A percentile compares a stretch with the other conserved stretches of the same genome.
Conservation (phyloP, 1,140 invertebrate species). For the Nephila pilipes region DNA sequence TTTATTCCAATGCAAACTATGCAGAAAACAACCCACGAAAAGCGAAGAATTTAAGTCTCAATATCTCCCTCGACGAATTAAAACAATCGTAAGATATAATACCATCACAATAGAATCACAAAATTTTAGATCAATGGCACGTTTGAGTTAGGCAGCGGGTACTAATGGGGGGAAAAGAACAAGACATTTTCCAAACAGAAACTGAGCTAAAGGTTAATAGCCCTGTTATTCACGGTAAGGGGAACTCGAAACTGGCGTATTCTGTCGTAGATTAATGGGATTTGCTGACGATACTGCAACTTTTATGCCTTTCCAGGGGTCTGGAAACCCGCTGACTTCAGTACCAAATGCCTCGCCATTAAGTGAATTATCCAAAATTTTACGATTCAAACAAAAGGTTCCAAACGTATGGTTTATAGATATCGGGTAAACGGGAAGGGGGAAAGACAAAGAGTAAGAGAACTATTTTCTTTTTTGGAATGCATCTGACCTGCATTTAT, state of each 20-base stretch:
- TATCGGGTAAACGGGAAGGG: not conserved
- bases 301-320: conserved; percentile 15
- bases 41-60: not conserved
- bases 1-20: not conserved
- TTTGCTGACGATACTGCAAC: conserved; percentile 4
- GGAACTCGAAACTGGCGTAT: conserved; percentile 3
- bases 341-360: conserved; percentile 9
- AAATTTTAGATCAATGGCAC: conserved; percentile 22
- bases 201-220: conserved; percentile 34
- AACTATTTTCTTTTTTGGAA: not conserved
- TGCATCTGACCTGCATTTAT: conserved; percentile 34
- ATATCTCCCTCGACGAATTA: not conserved
- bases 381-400: conserved; percentile 51
- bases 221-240: conserved; percentile 38
- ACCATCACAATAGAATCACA: not conserved
- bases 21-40: not conserved
- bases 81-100: not conserved
- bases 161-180: not conserved
- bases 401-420: conserved; percentile 29
- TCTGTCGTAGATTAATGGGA: conserved; percentile 11
- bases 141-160: not conserved
- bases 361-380: conserved; percentile 48
- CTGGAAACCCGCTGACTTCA: conserved; percentile 19
- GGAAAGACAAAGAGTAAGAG: not conserved
- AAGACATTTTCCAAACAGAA: not conserved